phyloP scores from a whole-genome alignment of 1,140 invertebrate genomes.

The Himalopsyche phryganea region DNA sequence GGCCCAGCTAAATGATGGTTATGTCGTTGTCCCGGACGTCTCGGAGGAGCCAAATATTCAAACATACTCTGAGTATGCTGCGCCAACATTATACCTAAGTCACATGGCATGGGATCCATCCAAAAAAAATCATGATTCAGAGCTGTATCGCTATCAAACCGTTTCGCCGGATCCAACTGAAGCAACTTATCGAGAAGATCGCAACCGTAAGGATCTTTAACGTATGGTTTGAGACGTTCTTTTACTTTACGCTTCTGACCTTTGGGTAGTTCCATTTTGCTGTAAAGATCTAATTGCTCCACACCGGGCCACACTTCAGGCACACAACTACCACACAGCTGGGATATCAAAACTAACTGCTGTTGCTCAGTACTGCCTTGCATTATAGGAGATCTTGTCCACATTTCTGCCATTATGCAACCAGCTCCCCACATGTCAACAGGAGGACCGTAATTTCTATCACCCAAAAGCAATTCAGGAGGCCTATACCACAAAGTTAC shows the following conservation, averaged over 20 bases:
- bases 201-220: conserved; percentile 89
- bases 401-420: conserved; percentile 99
- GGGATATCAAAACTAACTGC: conserved; percentile 91
- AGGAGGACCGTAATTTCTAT: conserved; percentile 92
- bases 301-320: conserved; percentile 94
- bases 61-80: conserved; percentile 96
- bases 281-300: conserved; percentile 87
- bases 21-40: conserved; percentile 62
- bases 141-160: conserved; percentile 88
- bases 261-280: conserved; percentile 86
- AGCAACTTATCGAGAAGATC: conserved; percentile 92
- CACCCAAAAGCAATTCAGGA: conserved; percentile 76
- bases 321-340: conserved; percentile 94
- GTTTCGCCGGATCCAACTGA: conserved; percentile 85
- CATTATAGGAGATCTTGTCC: conserved; percentile 88
- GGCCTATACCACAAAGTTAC: conserved; percentile 95
- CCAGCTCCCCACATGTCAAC: conserved; percentile 99
- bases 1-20: conserved; percentile 63
- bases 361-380: conserved; percentile 95
- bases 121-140: conserved; percentile 98
- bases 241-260: conserved; percentile 90
- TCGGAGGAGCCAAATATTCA: conserved; percentile 77
- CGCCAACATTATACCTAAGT: conserved; percentile 88
- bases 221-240: conserved; percentile 85
- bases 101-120: conserved; percentile 93